phyloP scores from a whole-genome alignment of 2,797 vertebrate genomes.

The Hipposideros larvatus region DNA sequence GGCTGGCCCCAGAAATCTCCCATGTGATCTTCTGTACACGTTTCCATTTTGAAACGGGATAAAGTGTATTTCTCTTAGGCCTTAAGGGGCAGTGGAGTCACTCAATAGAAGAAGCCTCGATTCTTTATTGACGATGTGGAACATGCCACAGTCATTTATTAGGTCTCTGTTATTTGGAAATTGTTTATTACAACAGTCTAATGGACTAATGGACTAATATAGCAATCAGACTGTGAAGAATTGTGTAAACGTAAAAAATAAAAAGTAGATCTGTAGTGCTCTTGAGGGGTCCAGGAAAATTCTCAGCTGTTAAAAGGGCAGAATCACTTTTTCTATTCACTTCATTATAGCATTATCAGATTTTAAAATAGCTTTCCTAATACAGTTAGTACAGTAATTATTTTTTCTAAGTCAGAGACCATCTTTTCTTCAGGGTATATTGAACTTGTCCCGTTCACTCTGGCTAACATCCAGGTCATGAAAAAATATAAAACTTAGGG shows the following conservation, averaged over 20 bases:
- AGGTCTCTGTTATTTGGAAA: neutral
- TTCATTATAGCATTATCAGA: neutral
- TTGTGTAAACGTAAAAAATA: neutral
- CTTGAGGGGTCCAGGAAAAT: neutral
- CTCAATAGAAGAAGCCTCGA: neutral
- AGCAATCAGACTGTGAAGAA: neutral
- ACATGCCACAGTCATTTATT: neutral
- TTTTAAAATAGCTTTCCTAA: slow-evolving; percentile 19
- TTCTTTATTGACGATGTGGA: neutral
- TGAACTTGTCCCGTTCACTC: neutral
- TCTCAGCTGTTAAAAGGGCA: neutral
- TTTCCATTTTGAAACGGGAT: neutral
- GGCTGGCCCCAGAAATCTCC: neutral
- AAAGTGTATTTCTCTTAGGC: neutral
- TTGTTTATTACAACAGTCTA: neutral
- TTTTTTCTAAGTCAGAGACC: neutral
- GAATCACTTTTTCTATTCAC: neutral
- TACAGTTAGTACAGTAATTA: neutral
- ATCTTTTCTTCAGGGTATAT: neutral
- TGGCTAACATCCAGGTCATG: neutral
- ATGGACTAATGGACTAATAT: neutral
- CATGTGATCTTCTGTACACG: neutral
- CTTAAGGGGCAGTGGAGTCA: neutral
- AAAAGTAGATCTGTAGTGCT: neutral
- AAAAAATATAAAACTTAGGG: neutral